These are phyloP conservation scores for Australoheros facetus DNA, from an alignment of 2,797 vertebrate genomes.

Conservation along the genomic window DNA sequence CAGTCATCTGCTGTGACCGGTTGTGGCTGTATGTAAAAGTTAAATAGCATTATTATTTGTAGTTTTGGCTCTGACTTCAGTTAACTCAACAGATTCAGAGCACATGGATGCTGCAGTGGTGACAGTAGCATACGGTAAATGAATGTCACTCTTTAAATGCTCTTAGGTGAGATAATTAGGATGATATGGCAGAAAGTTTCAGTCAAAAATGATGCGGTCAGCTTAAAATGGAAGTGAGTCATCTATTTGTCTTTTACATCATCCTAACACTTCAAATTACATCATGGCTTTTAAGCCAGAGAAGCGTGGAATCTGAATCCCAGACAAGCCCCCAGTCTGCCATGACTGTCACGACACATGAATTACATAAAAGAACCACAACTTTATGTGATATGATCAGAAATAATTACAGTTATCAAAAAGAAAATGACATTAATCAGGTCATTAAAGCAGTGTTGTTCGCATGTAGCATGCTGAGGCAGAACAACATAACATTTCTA, in stretches of 20 bases:
- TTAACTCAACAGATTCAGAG: neutral
- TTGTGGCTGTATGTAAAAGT: neutral
- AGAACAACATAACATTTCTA: no score
- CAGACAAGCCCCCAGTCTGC: neutral
- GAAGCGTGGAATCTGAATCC: neutral
- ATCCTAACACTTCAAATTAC: no score
- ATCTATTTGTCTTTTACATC: neutral
- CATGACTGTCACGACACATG: neutral
- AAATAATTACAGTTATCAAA: no score
- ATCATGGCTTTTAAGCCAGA: neutral
- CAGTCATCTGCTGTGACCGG: no score
- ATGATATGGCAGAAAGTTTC: neutral
- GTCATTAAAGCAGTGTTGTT: no score
- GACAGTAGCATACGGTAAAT: neutral
- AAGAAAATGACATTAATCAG: no score
- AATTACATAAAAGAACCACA: no score
- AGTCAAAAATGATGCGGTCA: neutral
- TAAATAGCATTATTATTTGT: neutral
- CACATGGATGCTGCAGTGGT: neutral
- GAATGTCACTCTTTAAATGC: neutral
- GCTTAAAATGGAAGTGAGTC: neutral
- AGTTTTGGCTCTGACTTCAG: neutral
- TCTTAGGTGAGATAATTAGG: neutral
- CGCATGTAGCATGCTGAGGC: no score
- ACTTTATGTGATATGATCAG: no score